Base-by-base conservation (phyloP, 2,888 invertebrate genomes). In the Arge pagana region DNA sequence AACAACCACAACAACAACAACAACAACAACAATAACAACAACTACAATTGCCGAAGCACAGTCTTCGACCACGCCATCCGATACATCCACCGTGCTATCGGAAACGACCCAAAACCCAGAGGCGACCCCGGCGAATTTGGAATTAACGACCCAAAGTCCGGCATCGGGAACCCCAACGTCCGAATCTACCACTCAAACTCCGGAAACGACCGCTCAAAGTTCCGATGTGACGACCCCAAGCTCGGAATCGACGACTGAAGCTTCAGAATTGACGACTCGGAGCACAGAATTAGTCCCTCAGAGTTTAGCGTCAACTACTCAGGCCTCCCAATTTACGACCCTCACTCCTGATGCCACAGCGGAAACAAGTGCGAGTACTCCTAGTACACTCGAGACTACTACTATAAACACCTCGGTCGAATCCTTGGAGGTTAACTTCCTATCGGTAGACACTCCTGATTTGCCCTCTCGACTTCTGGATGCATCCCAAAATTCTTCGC, bases 21-120 rank as follows among this genome's bases (percentile, higher is more conserved):
- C 63, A 52, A 53, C 48, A 61, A 62, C 61, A 59, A 59, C 55
- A 53, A 56, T 55, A 41, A 42, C 53, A 59, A 57, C 65, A 57
- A 68, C 53, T 33, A 53, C 48, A 45, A 55, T 56, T 53, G 53
- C 23, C 51, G 52, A 57, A 64, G 62, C 56, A 64, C 55, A 39
- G 54, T 65, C n/a, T n/a, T n/a, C n/a, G n/a, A n/a, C n/a, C n/a
- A n/a, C n/a, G n/a, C n/a, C n/a, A n/a, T n/a, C n/a, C n/a, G n/a
- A n/a, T n/a, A n/a, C n/a, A n/a, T n/a, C n/a, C n/a, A n/a, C n/a
- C n/a, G n/a, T n/a, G n/a, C n/a, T n/a, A n/a, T 19, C 23, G 6
- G 41, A 24, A 33, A 41, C 15, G 4, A 40, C 41, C 8, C 19
- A 5, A 50, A 28, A 24, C 21, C 50, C 31, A 2, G 16, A 30